Evolutionary conservation across 1,140 invertebrate genomes (phyloP), one percentile per base, ranked within the genome.

Genomic region (Ceratitis capitata): DNA sequence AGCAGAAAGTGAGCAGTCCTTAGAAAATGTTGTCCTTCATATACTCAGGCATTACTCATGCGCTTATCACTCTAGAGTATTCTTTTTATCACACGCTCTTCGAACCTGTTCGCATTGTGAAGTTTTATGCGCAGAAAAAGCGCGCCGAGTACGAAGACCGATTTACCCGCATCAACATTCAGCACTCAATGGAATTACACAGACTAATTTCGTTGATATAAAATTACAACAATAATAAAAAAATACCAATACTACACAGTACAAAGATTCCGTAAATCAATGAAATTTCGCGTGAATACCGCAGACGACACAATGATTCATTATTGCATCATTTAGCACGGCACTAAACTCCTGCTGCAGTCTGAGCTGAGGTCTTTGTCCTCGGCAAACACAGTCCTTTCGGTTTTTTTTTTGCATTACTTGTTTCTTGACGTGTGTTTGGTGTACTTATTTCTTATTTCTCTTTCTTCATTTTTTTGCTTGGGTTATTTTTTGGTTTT

Each of bases 241-340:
- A n/a, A n/a, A n/a, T n/a, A n/a, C n/a, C n/a, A n/a, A n/a, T n/a
- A n/a, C n/a, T n/a, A n/a, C n/a, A n/a, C n/a, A n/a, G 23, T 45
- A 23, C 51, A 14, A n/a, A 45, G 69, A 78, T 78, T 78, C 69
- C 42, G 39, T 78, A 78, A 78, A 78, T 78, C 69, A 45, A n/a
- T 78, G 19, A 78, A 78, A 78, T 78, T 78, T 32, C 39, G n/a
- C 32, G 61, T 32, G 61, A 69, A 69, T 10, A 16, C 61, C 61
- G 19, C 61, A 69, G 61, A 45, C 69, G 69, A 78, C 32, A 78
- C 19, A 78, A 26, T 78, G 69, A 78, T 45, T 78, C 69, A 78
- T 83, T 53, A 83, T 83, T 56, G 82, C 82, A 83, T 83, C 82
- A 83, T 53, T 53, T 53, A 16, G 23, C 2, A 23, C 39, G n/a